Evolutionary conservation across 2,888 invertebrate genomes (phyloP), one percentile per base, ranked within the genome.

Genomic region (Caenorhabditis doughertyi): DNA sequence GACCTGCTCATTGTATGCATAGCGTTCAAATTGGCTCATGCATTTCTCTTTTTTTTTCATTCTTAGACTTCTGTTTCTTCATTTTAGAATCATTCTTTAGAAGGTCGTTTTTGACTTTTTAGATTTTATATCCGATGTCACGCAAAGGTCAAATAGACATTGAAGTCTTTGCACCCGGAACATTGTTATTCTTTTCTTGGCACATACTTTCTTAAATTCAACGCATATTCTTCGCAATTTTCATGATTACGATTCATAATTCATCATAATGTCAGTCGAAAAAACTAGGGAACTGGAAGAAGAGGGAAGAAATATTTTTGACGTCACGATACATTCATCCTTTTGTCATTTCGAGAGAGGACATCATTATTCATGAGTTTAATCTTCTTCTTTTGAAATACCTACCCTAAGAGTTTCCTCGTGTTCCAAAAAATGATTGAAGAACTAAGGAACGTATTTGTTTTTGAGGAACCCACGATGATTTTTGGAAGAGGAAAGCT

Each of bases 1-100:
- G 74, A 65, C 65, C 74, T 67, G 74, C 65, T 74, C 56, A 65
- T 74, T 74, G 56, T 74, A 74, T 74, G 65, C 74, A 74, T 74
- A 27, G 65, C 74, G 74, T 74, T 74, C 74, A 5, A 47, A 74
- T 49, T 27, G 74, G 58, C 23, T 44, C 58, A 76, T 76, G 76
- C 76, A 76, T 76, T 76, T 76, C 35, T 51, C 23, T 27, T 53
- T 27, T 21, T 11, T 23, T 11, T 27, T 27, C 16, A 18, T 1
- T n/a, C n/a, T n/a, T n/a, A n/a, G n/a, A n/a, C 8, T 16, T 51
- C 53, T 51, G 23, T 18, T 25, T 29, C 11, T 64, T 53, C n/a
- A n/a, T n/a, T 62, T 11, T 11, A 55, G 51, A 73, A 73, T 62
- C 72, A 72, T 39, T 51, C 51, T 18, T 53, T 9, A 51, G 44